Base-by-base conservation (phyloP, 1,140 invertebrate genomes). In the Carposina sasakii region DNA sequence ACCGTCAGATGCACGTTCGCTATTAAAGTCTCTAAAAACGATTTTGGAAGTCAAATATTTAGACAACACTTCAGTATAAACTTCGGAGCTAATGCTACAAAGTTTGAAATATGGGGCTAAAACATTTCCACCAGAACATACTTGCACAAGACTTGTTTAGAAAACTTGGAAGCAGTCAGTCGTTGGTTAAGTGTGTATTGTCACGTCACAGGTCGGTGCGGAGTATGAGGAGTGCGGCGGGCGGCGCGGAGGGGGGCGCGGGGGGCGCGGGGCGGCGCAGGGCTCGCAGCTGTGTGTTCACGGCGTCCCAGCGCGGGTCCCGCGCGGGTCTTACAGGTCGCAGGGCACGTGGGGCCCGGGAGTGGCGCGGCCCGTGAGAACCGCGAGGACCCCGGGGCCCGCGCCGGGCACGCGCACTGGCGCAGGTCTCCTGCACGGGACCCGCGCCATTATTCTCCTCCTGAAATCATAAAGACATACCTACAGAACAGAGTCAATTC, bases 281-380 rank as follows among this genome's bases (percentile, higher is more conserved):
- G 63, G 71, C 71, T 57, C 48, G 47, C 47, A 77, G 51, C 66
- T 73, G 73, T 57, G 71, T 68, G 41, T 67, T 67, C 61, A 71
- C 71, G n/a, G 68, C 73, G 57, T 63, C 64, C 72, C 72, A 74
- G 33, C 57, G 66, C 34, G 65, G 62, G 41, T 66, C 65, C 26
- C 69, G 61, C 39, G 47, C 44, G 16, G 30, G 2, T 20, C 15
- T 36, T 37, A 15, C 39, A 16, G 19, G 33, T 15, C 40, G 2
- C 13, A 19, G 16, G 23, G 23, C 9, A 15, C 23, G 20, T 23
- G 13, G 13, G 31, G 26, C 9, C 40, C 45, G 23, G 39, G n/a
- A 41, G 24, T 39, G 33, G 10, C 33, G 33, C 33, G 10, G 6
- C 13, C 22, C 47, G 24, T 34, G 28, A 34, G 0, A 21, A 20